A percentile compares a stretch with the other conserved stretches of the same genome.
These are phyloP conservation scores for Sebastes taczanowskii DNA, from an alignment of 2,797 vertebrate genomes.

Conservation along the genomic window DNA sequence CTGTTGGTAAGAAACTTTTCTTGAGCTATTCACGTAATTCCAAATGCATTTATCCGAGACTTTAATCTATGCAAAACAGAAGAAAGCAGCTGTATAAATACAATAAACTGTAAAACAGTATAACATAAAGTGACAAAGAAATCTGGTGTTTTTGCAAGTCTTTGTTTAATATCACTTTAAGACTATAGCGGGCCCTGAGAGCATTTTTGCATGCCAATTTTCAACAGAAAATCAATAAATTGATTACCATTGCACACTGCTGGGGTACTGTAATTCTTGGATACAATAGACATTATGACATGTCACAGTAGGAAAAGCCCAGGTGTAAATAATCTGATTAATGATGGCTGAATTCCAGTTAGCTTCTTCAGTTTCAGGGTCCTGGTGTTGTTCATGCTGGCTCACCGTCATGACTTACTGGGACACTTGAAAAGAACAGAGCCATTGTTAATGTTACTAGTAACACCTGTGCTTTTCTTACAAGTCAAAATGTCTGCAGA, in stretches of 20 bases:
- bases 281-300: background rate
- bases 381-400: background rate
- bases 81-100: background rate
- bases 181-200: background rate
- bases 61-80: background rate
- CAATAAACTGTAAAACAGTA: background rate
- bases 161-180: background rate
- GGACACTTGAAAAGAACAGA: background rate
- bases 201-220: background rate
- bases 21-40: background rate
- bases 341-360: background rate
- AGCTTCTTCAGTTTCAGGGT: background rate
- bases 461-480: background rate
- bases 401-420: background rate
- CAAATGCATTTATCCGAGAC: background rate
- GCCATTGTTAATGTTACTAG: background rate
- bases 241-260: background rate
- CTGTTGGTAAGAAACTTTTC: conserved; percentile 85
- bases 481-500: background rate
- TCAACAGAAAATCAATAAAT: background rate
- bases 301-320: background rate
- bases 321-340: background rate
- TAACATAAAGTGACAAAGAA: background rate
- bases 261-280: background rate
- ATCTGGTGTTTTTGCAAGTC: background rate